Evolutionary conservation across 2,113 vertebrate genomes (phyloP).

Genomic region (Archilochus colubris): DNA sequence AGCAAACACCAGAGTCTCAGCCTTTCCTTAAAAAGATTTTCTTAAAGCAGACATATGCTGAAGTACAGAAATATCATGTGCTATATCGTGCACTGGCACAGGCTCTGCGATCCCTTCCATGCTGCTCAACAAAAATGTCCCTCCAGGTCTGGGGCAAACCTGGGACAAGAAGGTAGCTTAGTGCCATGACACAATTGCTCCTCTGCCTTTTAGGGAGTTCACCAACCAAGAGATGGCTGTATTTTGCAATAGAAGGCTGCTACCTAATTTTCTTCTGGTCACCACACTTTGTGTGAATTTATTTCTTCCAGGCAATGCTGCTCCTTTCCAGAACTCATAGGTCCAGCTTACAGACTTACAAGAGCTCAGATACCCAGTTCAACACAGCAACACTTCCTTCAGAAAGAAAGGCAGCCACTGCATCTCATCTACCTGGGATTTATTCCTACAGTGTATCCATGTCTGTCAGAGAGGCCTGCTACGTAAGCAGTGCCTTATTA

Average conservation of each 20-base stretch:
- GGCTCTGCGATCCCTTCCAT: not conserved
- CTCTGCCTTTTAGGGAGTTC: not conserved
- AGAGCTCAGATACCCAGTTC: not conserved
- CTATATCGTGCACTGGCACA: no score
- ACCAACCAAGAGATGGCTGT: fast-evolving
- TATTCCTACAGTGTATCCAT: not conserved
- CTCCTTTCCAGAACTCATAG: not conserved
- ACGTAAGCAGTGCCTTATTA: not conserved
- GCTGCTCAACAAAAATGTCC: not conserved
- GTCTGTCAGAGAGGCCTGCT: not conserved
- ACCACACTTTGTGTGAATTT: not conserved
- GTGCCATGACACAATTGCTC: not conserved
- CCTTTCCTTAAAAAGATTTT: not conserved
- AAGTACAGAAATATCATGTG: not conserved
- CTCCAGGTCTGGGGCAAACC: not conserved
- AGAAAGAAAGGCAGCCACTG: not conserved
- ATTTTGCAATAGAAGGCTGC: not conserved
- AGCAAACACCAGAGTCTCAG: not conserved
- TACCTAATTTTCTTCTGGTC: not conserved
- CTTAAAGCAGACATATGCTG: not conserved
- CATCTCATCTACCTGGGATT: not conserved
- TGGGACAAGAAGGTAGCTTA: not conserved
- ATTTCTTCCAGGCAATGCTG: not conserved
- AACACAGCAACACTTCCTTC: not conserved
- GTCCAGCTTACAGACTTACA: not conserved